Percentiles rank a stretch among this genome's conserved stretches.
phyloP scores from a whole-genome alignment of 2,888 invertebrate species.

The Caradrina clavipalpis region DNA sequence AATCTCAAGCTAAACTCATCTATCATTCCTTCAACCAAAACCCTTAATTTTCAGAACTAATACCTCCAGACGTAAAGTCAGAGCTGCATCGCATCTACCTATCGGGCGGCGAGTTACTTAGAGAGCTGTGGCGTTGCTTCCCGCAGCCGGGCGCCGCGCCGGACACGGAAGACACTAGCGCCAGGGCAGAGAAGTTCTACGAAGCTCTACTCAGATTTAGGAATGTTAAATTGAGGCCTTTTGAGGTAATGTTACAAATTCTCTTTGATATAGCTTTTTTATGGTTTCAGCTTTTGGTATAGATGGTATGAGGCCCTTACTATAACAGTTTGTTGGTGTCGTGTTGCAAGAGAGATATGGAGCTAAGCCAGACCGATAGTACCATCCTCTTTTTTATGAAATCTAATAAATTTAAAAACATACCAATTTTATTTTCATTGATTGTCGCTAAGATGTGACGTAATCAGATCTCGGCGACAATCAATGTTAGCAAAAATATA shows the following conservation, averaged over 20 bases:
- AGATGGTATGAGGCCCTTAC: no score
- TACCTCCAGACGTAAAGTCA: slow-evolving; percentile 95
- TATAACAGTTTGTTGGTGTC: no score
- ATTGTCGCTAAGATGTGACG: no score
- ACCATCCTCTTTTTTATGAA: no score
- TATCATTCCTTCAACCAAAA: neutral
- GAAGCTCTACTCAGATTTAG: slow-evolving; percentile 97
- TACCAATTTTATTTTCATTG: no score
- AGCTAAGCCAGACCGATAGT: no score
- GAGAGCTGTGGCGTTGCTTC: slow-evolving; percentile 99
- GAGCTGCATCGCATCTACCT: slow-evolving; percentile 96
- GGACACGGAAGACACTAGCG: slow-evolving; percentile 95
- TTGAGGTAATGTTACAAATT: slow-evolving; percentile 91
- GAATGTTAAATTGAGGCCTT: slow-evolving; percentile 95
- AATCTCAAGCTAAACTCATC: no score
- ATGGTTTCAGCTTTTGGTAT: no score
- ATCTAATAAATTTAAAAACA: no score
- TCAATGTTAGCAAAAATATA: no score
- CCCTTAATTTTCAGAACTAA: slow-evolving; percentile 92
- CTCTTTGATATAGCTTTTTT: neutral
- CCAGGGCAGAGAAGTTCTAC: slow-evolving; percentile 96
- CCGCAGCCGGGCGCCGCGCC: slow-evolving; percentile 95
- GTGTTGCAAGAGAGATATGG: no score
- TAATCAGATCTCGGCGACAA: no score
- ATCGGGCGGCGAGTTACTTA: slow-evolving; percentile 96